phyloP scores from a whole-genome alignment of 2,888 invertebrate species.

The Lamproptera curius region DNA sequence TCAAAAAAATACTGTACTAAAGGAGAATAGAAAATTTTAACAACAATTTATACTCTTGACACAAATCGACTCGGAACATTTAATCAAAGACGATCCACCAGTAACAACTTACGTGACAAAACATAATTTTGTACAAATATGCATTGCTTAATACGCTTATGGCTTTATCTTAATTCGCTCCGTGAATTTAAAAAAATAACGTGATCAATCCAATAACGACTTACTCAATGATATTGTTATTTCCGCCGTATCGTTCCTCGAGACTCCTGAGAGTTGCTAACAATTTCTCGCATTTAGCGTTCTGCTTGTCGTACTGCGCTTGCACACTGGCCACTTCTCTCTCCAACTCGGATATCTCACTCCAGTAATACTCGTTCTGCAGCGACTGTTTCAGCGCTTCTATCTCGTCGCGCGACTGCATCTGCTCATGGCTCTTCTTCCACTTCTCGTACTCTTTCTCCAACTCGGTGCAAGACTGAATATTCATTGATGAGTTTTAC shows the following conservation, averaged over 20 bases:
- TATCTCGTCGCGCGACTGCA: conserved; percentile 75
- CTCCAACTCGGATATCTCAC: conserved; percentile 63
- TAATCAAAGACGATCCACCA: no score
- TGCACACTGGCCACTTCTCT: conserved; percentile 49
- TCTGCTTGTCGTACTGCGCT: conserved; percentile 65
- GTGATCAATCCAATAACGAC: no score
- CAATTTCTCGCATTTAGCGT: conserved; percentile 53
- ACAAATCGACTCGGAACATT: no score
- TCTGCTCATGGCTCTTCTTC: conserved; percentile 72
- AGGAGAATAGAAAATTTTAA: no score
- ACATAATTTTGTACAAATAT: no score
- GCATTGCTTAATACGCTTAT: no score
- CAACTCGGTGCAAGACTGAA: conserved; percentile 52
- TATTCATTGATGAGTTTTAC: conserved; percentile 3
- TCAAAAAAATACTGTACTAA: no score
- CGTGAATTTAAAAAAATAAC: no score
- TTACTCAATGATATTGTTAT: conserved; percentile 64
- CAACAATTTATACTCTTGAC: no score
- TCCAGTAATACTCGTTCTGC: conserved; percentile 78
- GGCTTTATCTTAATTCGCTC: no score
- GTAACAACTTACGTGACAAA: no score
- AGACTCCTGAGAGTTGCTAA: conserved; percentile 50
- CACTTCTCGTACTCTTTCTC: conserved; percentile 73
- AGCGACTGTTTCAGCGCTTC: conserved; percentile 63
- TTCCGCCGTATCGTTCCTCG: conserved; percentile 50